A percentile compares a stretch with the other conserved stretches of the same genome.
These are phyloP conservation scores for Clarias pachynema DNA, from an alignment of 2,797 vertebrate species.

Conservation along the genomic window DNA sequence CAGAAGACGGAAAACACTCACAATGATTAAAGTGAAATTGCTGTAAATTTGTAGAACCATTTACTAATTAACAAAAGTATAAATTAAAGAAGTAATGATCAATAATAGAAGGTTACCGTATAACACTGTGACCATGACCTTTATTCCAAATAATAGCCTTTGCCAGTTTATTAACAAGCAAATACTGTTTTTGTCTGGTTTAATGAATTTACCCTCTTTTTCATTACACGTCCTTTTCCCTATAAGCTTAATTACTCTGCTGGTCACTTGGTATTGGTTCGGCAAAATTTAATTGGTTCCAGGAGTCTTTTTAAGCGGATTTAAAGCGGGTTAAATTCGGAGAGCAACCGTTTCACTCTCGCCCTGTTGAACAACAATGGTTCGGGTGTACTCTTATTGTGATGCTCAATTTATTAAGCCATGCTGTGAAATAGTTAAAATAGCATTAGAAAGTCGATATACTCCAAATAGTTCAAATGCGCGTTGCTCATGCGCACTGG, in stretches of 20 bases:
- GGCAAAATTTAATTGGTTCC: conserved; percentile 49
- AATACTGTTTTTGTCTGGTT: background rate
- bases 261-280: conserved; percentile 43
- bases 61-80: background rate
- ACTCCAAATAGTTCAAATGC: background rate
- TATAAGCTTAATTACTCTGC: background rate
- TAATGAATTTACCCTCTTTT: background rate
- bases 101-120: background rate
- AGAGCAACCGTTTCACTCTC: conserved; percentile 8
- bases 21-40: background rate
- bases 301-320: conserved; percentile 21
- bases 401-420: conserved; percentile 32
- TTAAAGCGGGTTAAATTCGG: conserved; percentile 21
- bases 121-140: background rate
- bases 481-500: background rate
- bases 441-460: background rate
- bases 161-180: background rate
- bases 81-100: background rate
- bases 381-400: conserved; percentile 33
- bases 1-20: background rate
- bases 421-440: conserved; percentile 24
- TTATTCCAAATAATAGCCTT: background rate
- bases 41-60: background rate
- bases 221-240: background rate
- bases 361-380: conserved; percentile 15